Evolutionary conservation across 2,888 invertebrate species (phyloP).

Genomic region (Stomorhina lunata): DNA sequence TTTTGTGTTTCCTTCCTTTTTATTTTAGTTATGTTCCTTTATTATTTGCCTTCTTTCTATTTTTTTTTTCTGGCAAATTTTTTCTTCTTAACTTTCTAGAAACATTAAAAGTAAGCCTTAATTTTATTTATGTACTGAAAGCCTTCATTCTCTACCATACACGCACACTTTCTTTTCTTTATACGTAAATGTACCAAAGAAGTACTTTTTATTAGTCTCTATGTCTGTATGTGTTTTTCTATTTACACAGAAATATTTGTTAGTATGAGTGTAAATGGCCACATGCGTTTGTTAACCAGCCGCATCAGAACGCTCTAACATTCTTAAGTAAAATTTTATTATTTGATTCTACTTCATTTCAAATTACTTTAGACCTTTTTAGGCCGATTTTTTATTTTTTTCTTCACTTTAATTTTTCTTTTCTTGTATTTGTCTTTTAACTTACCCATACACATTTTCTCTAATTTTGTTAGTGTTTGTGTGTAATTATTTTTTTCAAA

Average conservation of each 20-base stretch:
- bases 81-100: background rate
- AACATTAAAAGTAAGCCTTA: constrained; percentile 57
- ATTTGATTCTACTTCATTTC: constrained; percentile 31
- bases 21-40: constrained; percentile 14
- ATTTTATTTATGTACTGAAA: constrained; percentile 65
- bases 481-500: constrained; percentile 6
- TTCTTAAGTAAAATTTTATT: constrained; percentile 17
- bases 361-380: constrained; percentile 43
- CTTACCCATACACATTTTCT: background rate
- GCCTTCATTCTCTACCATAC: constrained; percentile 11
- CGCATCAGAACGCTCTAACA: background rate
- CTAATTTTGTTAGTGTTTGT: background rate
- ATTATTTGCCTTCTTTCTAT: constrained; percentile 12
- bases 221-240: background rate
- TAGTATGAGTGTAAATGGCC: background rate
- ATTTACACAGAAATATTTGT: no score
- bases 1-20: background rate
- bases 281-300: constrained; percentile 13
- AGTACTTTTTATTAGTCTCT: background rate
- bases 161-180: background rate
- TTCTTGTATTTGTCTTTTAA: background rate
- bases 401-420: constrained; percentile 20
- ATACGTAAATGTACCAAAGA: background rate
- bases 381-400: constrained; percentile 29
- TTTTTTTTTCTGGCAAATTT: background rate